Evolutionary conservation across 2,113 vertebrate species (phyloP), one percentile per base, ranked within the genome.

Genomic region (Apeltes quadracus): DNA sequence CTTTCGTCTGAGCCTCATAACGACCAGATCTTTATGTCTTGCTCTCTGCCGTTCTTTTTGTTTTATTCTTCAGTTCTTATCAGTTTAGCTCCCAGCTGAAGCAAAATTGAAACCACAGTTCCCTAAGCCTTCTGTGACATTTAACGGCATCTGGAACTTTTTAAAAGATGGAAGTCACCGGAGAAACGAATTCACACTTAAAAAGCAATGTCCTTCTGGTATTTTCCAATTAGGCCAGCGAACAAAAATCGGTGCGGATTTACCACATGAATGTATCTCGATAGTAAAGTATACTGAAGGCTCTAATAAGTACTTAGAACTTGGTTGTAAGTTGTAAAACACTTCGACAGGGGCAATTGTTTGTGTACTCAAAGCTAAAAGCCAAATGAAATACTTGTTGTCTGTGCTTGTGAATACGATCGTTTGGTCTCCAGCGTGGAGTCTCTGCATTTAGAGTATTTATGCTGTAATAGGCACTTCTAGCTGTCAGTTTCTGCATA

Each of bases 251-350:
- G 46, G 5, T 27, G 20, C 36, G 62, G 48, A 75, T 69, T 65
- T 46, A 56, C 16, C 34, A 44, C 65, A 50, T 20, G 10, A 7
- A 27, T 54, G 6, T 51, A 23, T 43, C 50, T 72, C 27, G 61
- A 50, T 62, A 9, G n/a, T 61, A 55, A 1, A 62, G 54, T 34
- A 64, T 48, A 13, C 22, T 56, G 63, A 43, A 51, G 50, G 9
- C 50, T 78, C 20, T 78, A 78, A 66, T 78, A 82, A 78, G 61
- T 44, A 63, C 11, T 56, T 69, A 76, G 75, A 81, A 55, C 63
- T 38, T 5, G 57, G 27, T 67, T 75, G 55, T 16, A 20, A 68
- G 70, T 61, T 75, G 74, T 48, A 64, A 51, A 70, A 7, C 15
- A 62, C 58, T 75, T 83, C 61, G 68, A 72, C 56, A 73, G 44